Evolutionary conservation across 2,888 invertebrate species (phyloP).

Genomic region (Brachynemurus nebulosus): DNA sequence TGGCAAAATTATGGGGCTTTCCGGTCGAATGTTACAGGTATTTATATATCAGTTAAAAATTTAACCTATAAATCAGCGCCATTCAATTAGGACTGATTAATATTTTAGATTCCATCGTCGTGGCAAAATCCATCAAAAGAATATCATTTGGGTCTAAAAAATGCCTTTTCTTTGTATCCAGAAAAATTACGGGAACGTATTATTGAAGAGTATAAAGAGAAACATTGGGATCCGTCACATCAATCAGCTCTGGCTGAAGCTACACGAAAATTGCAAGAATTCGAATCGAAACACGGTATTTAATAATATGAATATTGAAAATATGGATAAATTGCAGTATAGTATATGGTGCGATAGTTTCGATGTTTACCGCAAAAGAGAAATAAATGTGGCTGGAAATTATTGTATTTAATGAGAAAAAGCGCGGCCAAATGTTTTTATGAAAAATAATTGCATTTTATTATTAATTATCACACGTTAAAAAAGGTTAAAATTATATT

Average conservation of each 20-base stretch:
- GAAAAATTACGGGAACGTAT: conserved; percentile 69
- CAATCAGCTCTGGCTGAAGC: conserved; percentile 67
- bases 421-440: too few relatives aligned
- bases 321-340: too few relatives aligned
- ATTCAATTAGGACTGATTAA: conserved; percentile 11
- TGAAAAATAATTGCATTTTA: too few relatives aligned
- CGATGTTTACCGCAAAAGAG: too few relatives aligned
- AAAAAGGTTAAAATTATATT: too few relatives aligned
- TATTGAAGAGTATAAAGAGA: conserved; percentile 58
- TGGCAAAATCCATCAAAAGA: conserved; percentile 78
- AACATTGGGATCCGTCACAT: conserved; percentile 73
- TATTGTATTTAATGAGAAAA: neutral
- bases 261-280: conserved; percentile 56
- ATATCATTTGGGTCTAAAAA: conserved; percentile 78
- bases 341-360: too few relatives aligned
- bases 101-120: conserved; percentile 51
- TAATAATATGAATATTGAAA: too few relatives aligned
- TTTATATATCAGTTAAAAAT: too few relatives aligned
- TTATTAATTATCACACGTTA: too few relatives aligned
- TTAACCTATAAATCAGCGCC: too few relatives aligned
- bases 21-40: conserved; percentile 81
- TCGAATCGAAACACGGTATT: conserved; percentile 52
- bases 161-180: conserved; percentile 77
- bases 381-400: neutral
- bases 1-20: conserved; percentile 68